Base-by-base conservation (phyloP, 2,888 invertebrate species). In the Thymelicus acteon region DNA sequence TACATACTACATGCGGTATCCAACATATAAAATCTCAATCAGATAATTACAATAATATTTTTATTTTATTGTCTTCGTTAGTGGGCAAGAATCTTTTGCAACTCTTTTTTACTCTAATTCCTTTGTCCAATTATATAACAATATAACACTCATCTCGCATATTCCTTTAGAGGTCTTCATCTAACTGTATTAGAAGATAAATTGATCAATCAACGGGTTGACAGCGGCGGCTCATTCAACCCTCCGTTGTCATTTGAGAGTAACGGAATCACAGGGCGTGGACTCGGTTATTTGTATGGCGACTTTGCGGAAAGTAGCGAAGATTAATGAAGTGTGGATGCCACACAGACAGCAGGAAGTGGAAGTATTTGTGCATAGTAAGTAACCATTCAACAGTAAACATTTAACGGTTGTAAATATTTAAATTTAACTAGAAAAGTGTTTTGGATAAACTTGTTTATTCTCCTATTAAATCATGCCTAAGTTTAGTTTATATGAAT, bases 261-360 rank as follows among this genome's bases (percentile, higher is more conserved):
- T 64, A 70, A 70, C 64, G 70, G 70, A 40, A 60, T 57, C 44
- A 7, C 70, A 13, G 40, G 63, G 69, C 69, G 58, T 58, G 48
- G 48, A 61, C 2, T 44, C 13, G 57, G 48, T 69, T 8, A 49
- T 63, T 69, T 69, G 69, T 69, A 62, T 64, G 58, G 49, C 58
- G 39, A 69, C 69, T 19, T 63, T 69, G 69, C 48, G 69, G 69
- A 48, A 54, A 63, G 63, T 63, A 48, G 31, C 47, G n/a, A 52
- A 47, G 69, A 69, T 69, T 69, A 69, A 69, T 69, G 69, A 69
- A 69, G 69, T 69, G 69, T 63, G 57, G 58, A 69, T 69, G 48
- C 69, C 69, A 69, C 69, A 69, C 69, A 63, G 69, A 69, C 39
- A 48, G 63, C 69, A 57, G 69, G 69, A 69, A 63, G 63, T 63